These are phyloP conservation scores for Morelia viridis DNA, from an alignment of 2,797 vertebrate genomes.

Conservation along the genomic window DNA sequence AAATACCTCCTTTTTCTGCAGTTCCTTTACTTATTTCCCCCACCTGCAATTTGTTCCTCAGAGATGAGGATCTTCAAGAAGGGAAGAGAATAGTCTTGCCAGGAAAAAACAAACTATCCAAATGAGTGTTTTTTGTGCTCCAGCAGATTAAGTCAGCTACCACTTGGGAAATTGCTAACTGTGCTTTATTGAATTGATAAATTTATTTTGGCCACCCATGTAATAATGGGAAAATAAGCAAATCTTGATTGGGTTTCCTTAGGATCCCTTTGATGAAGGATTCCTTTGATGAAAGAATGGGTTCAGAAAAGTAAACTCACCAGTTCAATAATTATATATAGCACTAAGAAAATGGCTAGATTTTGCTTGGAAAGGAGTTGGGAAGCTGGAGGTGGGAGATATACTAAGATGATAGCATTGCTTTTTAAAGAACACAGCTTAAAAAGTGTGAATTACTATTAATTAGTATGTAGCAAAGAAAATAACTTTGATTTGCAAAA, in stretches of 20 bases:
- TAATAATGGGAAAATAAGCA: neutral
- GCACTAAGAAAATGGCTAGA: neutral
- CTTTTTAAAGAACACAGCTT: neutral
- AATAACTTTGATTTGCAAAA: neutral
- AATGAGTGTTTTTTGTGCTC: neutral
- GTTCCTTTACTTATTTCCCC: too few relatives aligned
- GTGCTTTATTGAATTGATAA: neutral
- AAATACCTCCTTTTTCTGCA: too few relatives aligned
- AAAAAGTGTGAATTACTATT: neutral
- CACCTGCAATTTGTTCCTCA: neutral
- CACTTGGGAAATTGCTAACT: neutral
- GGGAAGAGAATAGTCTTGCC: neutral
- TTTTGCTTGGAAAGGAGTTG: neutral
- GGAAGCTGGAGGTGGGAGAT: neutral
- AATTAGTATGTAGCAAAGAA: neutral
- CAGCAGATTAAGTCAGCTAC: neutral
- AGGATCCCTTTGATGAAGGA: neutral
- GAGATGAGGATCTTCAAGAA: neutral
- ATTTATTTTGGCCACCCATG: neutral
- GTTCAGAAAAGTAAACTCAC: neutral
- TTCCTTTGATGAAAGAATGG: neutral
- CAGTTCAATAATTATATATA: neutral
- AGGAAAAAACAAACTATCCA: neutral
- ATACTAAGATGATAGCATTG: neutral
- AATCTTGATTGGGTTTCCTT: neutral